Base-by-base conservation (phyloP, 2,888 invertebrate genomes). In the Shargacucullia verbasci region DNA sequence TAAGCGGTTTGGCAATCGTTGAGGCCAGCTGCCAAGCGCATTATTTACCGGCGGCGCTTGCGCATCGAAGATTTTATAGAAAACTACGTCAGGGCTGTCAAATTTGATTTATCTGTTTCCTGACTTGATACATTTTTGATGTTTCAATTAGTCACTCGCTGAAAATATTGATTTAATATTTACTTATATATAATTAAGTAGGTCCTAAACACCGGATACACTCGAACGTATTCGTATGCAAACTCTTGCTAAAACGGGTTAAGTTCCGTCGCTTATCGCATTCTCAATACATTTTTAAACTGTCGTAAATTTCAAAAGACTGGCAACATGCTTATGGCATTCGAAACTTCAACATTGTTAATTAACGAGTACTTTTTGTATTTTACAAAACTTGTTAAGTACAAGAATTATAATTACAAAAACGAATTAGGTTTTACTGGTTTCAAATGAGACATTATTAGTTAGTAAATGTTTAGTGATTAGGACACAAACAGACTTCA, bases 251-350 rank as follows among this genome's bases (percentile, higher is more conserved):
- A 79, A 85, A 89, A 86, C 80, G 66, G 82, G 86, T 83, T 80
- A 68, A 74, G 82, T 86, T 83, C 78, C 83, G 82, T 76, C 60
- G 76, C 79, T 90, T 90, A 90, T 90, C 90, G 81, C 81, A 83
- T 79, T 79, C 84, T 82, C 80, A 87, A 86, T 89, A 88, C 72
- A 59, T 72, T 72, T 74, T 74, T 63, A 59, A 70, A 66, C 48
- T 70, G 70, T 75, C 74, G 69, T 78, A 77, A 79, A 73, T 79
- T 70, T 71, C 72, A 71, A 77, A 72, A 46, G 60, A 77, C 62
- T 60, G 59, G 61, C 54, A 66, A 60, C 52, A 53, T 29, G 38
- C n/a, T 58, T 20, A 35, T 39, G 40, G 25, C 31, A 40, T 59
- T 56, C 15, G 25, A 38, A 54, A 48, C 37, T 60, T 60, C 1